Evolutionary conservation across 2,797 vertebrate genomes (phyloP), one percentile per base, ranked within the genome.

Genomic region (Sylvilagus floridanus): DNA sequence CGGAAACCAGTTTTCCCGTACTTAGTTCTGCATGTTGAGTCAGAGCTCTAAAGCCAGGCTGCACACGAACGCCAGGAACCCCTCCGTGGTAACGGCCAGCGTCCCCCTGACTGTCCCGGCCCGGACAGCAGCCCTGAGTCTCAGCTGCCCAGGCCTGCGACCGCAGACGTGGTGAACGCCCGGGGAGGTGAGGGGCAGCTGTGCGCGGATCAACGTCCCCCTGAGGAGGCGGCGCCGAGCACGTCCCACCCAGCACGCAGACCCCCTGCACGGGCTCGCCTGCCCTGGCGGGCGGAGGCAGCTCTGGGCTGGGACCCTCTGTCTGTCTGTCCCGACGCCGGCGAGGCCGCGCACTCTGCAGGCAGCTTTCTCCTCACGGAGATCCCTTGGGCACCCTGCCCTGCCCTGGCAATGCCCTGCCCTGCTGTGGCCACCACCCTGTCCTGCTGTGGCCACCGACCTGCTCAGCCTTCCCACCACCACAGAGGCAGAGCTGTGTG

Each of bases 11-110:
- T 63, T 76, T 83, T 57, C 14, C 32, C 87, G 76, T 62, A 54
- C 47, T 87, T 75, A 62, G 84, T 76, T 93, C 91, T 76, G 21
- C 65, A 87, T 79, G 84, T 84, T 71, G 69, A 95, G 65, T 54
- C 78, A 66, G 85, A 89, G 42, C 52, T 42, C 76, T 90, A 96
- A 97, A 96, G 92, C 95, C 72, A 91, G 89, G 94, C 82, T 72
- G 54, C 11, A 77, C 42, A 37, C 28, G 79, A 83, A 83, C 37
- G 82, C 83, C 65, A 79, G 95, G 82, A 94, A 91, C 63, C 78
- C 75, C 32, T 93, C 96, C 66, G 84, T 71, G 65, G 19, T 73
- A 60, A 85, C n/a, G 89, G 57, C 47, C 91, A 57, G 89, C 82
- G 54, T 62, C 1, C 42, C 11, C 26, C 3, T 35, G 35, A 54